Conservation (phyloP, 30 jellyfish, hydroid and myxozoan genomes). For the Haliclystus octoradiatus region DNA sequence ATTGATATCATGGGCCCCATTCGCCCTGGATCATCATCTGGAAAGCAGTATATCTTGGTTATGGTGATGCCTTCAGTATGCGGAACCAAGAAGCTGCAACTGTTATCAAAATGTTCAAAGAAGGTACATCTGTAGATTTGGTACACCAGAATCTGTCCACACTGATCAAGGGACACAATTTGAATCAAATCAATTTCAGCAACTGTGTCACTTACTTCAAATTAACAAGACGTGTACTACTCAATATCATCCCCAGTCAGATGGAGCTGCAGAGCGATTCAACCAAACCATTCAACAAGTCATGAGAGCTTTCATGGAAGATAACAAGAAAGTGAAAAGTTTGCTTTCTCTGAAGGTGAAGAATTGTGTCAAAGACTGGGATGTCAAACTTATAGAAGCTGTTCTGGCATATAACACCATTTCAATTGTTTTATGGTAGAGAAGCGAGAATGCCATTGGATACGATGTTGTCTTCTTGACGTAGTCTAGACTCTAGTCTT, state of each 20-base stretch:
- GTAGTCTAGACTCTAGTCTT: too few species aligned
- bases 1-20: conserved; percentile 46
- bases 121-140: conserved; percentile 8
- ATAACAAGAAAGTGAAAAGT: too few species aligned
- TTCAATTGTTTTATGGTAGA: not conserved
- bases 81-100: conserved; percentile 24
- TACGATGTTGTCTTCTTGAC: too few species aligned
- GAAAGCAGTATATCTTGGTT: conserved; percentile 42
- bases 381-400: not conserved
- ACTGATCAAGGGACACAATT: not conserved
- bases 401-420: not conserved
- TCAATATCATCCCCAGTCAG: not conserved
- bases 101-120: conserved; percentile 13
- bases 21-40: conserved; percentile 30
- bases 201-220: not conserved
- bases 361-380: not conserved
- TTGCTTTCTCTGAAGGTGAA: not conserved
- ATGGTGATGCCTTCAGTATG: conserved; percentile 36
- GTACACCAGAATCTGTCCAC: conserved; percentile 25
- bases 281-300: not conserved
- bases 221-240: not conserved
- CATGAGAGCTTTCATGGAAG: not conserved
- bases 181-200: not conserved
- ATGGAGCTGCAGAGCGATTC: not conserved
- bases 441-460: not conserved